Conservation (phyloP, 2,888 invertebrate species). For the Melinaea marsaeus region DNA sequence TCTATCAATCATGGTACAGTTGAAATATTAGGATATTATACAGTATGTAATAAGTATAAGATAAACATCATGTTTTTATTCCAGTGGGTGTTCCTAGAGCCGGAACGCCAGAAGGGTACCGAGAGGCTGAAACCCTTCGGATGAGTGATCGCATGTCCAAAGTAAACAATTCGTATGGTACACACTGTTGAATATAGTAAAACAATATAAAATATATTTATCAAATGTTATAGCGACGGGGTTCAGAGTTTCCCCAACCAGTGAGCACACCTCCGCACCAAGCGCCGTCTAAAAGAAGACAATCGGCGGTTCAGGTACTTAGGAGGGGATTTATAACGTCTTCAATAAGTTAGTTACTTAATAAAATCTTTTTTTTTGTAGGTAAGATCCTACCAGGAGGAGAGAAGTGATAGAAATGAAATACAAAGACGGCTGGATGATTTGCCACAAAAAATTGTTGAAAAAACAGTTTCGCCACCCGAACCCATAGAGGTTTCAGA, state of each 20-base stretch:
- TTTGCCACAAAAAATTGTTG: constrained; percentile 16
- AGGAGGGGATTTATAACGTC: neutral
- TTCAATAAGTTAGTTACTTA: neutral
- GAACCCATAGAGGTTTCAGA: constrained; percentile 44
- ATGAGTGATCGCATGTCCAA: constrained; percentile 64
- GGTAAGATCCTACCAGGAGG: constrained; percentile 63
- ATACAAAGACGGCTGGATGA: constrained; percentile 46
- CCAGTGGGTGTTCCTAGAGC: constrained; percentile 57
- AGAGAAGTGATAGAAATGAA: constrained; percentile 51
- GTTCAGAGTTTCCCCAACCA: constrained; percentile 69
- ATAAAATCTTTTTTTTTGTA: constrained; percentile 29
- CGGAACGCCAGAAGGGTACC: constrained; percentile 68
- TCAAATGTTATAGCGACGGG: constrained; percentile 55
- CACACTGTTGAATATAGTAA: neutral
- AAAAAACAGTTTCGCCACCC: constrained; percentile 29
- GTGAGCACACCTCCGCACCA: constrained; percentile 69
- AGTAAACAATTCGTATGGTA: constrained; percentile 40
- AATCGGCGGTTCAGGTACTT: constrained; percentile 63
- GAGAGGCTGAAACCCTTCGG: constrained; percentile 67
- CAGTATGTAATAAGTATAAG: neutral
- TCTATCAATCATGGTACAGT: constrained; percentile 64
- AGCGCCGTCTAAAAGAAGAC: constrained; percentile 56
- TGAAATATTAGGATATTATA: neutral
- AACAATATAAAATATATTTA: neutral
- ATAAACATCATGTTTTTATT: constrained; percentile 19